Evolutionary conservation across 2,797 vertebrate species (phyloP), one percentile per base, ranked within the genome.

Genomic region (Acipenser transmontanus): DNA sequence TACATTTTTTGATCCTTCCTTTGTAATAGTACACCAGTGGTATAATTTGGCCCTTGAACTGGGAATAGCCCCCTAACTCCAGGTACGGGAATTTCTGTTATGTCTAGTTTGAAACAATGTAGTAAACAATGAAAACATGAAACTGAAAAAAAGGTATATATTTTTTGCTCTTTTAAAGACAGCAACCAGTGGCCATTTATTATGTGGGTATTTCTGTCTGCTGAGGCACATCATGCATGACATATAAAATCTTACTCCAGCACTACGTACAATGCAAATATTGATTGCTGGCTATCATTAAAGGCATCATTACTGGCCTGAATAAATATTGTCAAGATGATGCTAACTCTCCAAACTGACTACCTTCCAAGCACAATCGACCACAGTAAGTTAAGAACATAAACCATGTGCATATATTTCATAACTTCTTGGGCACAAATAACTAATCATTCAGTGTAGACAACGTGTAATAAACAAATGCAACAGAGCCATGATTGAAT

Each of bases 251-350:
- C 63, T 66, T 61, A 67, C 61, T 65, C 56, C 70, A 50, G 62
- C 14, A 48, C 61, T 66, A 64, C 66, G 77, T 69, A 75, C 65
- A 73, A 73, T 71, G 67, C 69, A 72, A 72, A 77, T 82, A 83
- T 81, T 77, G 81, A 82, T 80, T 73, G 72, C 74, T 72, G 74
- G 68, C 70, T 71, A 49, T 76, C 76, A 78, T 84, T 85, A 82
- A 78, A 74, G 77, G 80, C 76, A 66, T 79, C 77, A 81, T 88
- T 86, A 84, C 78, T 75, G 74, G 64, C 71, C 47, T 52, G 67
- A 62, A 70, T 70, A 70, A 66, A 63, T 70, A 67, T 66, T 63
- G 56, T 51, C 49, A 52, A 49, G 62, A 61, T 49, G 57, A 68
- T 65, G 59, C 63, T 57, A 10, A 67, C 62, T 66, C 12, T 50